Conservation (phyloP, 35 echinoderm and acorn worm genomes). For the Eucidaris tribuloides region DNA sequence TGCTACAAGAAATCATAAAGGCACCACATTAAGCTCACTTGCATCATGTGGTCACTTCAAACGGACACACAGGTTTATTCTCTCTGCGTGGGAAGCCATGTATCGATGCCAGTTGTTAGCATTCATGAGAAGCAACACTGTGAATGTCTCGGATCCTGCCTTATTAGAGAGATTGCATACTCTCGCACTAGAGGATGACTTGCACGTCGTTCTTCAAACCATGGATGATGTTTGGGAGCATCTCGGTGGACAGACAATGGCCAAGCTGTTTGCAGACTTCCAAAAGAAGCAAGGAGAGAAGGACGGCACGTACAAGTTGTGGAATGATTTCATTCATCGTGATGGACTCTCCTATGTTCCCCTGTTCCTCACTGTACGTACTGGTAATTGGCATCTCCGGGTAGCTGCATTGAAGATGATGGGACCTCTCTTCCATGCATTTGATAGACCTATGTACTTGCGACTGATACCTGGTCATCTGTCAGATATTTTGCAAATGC, state of each 20-base stretch:
- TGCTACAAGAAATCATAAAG: background rate
- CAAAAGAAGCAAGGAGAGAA: background rate
- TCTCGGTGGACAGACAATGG: background rate
- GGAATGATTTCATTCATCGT: slow-evolving; percentile 14
- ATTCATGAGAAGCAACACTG: too few species aligned
- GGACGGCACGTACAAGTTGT: slow-evolving; percentile 7
- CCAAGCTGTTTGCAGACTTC: background rate
- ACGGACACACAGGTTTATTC: slow-evolving; percentile 4
- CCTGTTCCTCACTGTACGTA: background rate
- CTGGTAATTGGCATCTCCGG: slow-evolving; percentile 20
- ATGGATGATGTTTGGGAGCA: background rate
- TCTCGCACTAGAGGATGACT: too few species aligned
- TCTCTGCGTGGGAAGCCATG: background rate
- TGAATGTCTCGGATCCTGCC: too few species aligned
- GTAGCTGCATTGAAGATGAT: slow-evolving; percentile 8
- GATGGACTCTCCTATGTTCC: background rate
- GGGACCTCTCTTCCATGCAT: slow-evolving; percentile 29
- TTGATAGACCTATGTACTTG: slow-evolving; percentile 4
- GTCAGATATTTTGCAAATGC: background rate
- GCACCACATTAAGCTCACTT: background rate
- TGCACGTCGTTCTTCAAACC: too few species aligned
- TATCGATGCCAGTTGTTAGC: background rate
- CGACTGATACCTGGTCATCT: slow-evolving; percentile 3
- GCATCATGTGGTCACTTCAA: slow-evolving; percentile 3
- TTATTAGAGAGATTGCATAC: too few species aligned